Evolutionary conservation across 2,888 invertebrate genomes (phyloP).

Genomic region (Ectropis crepuscularia): DNA sequence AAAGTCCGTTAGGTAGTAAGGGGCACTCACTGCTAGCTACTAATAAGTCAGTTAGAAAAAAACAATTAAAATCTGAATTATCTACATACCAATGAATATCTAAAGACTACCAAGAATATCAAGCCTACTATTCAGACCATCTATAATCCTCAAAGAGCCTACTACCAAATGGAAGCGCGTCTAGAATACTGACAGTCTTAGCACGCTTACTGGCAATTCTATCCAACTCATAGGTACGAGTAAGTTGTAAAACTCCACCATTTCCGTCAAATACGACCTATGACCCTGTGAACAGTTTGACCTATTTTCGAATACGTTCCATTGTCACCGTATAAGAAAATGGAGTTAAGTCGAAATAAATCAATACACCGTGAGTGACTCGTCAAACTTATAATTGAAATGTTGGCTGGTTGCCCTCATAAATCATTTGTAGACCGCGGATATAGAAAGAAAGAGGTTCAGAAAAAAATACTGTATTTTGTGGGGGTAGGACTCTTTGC

Average conservation of each 20-base stretch:
- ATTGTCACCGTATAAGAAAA: constrained; percentile 28
- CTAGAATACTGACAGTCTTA: too few species aligned
- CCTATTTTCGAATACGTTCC: constrained; percentile 22
- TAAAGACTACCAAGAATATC: too few species aligned
- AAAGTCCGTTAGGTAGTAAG: too few species aligned
- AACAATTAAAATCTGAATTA: too few species aligned
- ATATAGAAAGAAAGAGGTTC: constrained; percentile 16
- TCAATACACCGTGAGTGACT: constrained; percentile 64
- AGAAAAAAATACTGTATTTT: neutral
- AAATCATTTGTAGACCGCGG: constrained; percentile 56
- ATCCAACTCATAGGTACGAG: too few species aligned
- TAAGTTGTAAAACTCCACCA: neutral
- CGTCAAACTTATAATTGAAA: constrained; percentile 73
- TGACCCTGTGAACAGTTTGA: constrained; percentile 9
- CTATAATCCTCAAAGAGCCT: too few species aligned
- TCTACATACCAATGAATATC: too few species aligned
- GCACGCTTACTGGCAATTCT: too few species aligned
- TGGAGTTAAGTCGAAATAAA: constrained; percentile 46
- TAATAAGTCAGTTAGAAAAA: too few species aligned
- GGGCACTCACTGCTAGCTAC: too few species aligned
- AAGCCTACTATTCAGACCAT: too few species aligned
- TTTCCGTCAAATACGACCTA: constrained; percentile 4
- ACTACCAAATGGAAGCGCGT: too few species aligned
- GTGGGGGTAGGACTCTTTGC: neutral
- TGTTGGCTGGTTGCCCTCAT: constrained; percentile 58